These are phyloP conservation scores for Drosophila gaucha DNA, from an alignment of 2,888 invertebrate genomes.

Conservation along the genomic window DNA sequence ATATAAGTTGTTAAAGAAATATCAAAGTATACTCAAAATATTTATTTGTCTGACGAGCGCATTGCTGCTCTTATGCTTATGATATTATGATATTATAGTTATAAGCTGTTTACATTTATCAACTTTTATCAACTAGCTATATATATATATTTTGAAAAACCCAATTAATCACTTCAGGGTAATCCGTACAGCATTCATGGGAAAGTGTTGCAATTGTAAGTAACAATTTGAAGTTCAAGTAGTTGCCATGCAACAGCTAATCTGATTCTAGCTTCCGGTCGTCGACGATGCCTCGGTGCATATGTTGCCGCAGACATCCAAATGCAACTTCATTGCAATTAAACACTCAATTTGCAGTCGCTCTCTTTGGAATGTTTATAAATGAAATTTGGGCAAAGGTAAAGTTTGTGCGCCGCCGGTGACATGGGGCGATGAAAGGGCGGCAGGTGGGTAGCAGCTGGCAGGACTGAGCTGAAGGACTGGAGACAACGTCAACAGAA, in stretches of 20 bases:
- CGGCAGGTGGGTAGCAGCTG: neutral
- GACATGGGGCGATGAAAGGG: conserved; percentile 22
- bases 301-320: conserved; percentile 57
- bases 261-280: conserved; percentile 2
- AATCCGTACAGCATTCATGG: no score
- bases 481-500: conserved; percentile 67
- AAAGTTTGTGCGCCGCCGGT: conserved; percentile 68
- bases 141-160: no score
- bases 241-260: conserved; percentile 19
- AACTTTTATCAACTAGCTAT: no score
- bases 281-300: conserved; percentile 29
- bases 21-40: no score
- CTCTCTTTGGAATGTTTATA: conserved; percentile 62
- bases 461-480: conserved; percentile 31
- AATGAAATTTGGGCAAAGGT: conserved; percentile 76
- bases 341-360: conserved; percentile 75
- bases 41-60: no score
- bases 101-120: no score
- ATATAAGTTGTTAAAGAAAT: no score
- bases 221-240: conserved; percentile 31
- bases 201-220: neutral
- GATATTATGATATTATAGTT: no score
- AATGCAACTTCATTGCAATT: conserved; percentile 71
- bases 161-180: neutral
- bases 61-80: no score